These are phyloP conservation scores for Lepisosteus oculatus DNA, from an alignment of 2,113 vertebrate genomes.

Conservation along the genomic window DNA sequence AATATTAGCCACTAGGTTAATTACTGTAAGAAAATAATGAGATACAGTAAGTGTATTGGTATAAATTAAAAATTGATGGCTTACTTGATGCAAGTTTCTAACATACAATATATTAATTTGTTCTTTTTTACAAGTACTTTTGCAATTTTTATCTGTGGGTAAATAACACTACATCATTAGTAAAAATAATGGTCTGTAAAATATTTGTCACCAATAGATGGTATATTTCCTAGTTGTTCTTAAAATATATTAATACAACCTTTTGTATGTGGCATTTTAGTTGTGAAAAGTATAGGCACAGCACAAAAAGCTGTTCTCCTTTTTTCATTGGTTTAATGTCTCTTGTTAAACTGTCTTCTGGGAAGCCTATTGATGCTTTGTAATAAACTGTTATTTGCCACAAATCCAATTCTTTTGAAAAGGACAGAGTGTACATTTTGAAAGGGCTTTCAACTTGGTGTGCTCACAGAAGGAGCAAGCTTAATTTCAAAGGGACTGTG, in stretches of 20 bases:
- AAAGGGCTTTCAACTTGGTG: conserved; percentile 33
- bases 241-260: neutral
- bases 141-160: too few relatives aligned
- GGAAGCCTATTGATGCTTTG: neutral
- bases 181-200: too few relatives aligned
- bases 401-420: conserved; percentile 21
- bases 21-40: too few relatives aligned
- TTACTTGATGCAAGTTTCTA: too few relatives aligned
- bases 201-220: too few relatives aligned
- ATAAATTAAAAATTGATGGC: too few relatives aligned
- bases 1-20: too few relatives aligned
- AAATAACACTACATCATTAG: too few relatives aligned
- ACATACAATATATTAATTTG: too few relatives aligned
- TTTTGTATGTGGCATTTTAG: neutral
- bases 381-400: conserved; percentile 14
- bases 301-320: neutral
- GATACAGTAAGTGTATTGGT: too few relatives aligned
- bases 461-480: conserved; percentile 55
- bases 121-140: too few relatives aligned
- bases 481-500: conserved; percentile 67
- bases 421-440: conserved; percentile 35
- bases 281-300: neutral
- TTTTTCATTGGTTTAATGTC: neutral
- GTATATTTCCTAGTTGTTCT: too few relatives aligned
- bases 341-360: conserved; percentile 9